A percentile compares a stretch with the other conserved stretches of the same genome.
These are phyloP conservation scores for Tipula unca DNA, from an alignment of 2,888 invertebrate genomes.

Conservation along the genomic window DNA sequence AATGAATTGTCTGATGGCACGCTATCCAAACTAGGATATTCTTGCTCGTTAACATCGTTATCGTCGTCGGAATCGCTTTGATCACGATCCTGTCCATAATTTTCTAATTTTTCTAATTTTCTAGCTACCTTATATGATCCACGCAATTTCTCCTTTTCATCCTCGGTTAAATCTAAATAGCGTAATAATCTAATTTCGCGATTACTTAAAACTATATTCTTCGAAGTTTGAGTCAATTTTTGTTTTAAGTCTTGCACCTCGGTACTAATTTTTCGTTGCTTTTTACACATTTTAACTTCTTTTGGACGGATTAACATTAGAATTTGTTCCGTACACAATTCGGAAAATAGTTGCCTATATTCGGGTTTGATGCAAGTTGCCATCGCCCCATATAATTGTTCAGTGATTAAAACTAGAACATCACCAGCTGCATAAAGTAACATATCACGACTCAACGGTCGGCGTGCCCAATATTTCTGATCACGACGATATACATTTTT, in stretches of 20 bases:
- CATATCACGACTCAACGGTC: constrained; percentile 86
- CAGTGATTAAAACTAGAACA: constrained; percentile 77
- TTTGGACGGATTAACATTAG: constrained; percentile 77
- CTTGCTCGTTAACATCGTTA: constrained; percentile 61
- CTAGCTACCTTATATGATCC: constrained; percentile 87
- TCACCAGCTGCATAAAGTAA: constrained; percentile 84
- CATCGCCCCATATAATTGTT: constrained; percentile 70
- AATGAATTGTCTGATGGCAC: constrained; percentile 64
- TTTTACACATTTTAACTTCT: constrained; percentile 77
- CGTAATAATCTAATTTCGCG: constrained; percentile 78
- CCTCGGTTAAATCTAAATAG: constrained; percentile 85
- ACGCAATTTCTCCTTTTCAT: constrained; percentile 85
- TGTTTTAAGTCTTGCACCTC: constrained; percentile 80
- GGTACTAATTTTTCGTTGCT: constrained; percentile 82
- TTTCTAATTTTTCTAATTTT: constrained; percentile 83
- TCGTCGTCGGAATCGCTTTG: constrained; percentile 66
- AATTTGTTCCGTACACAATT: constrained; percentile 81
- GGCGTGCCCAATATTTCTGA: constrained; percentile 80
- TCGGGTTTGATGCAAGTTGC: constrained; percentile 61
- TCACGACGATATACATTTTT: constrained; percentile 78
- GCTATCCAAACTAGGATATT: constrained; percentile 73
- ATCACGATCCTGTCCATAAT: constrained; percentile 64
- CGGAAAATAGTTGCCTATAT: constrained; percentile 63
- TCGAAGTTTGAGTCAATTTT: constrained; percentile 71
- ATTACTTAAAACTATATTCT: constrained; percentile 84